Percentiles rank a stretch among this genome's conserved stretches.
Conservation (phyloP, 2,797 vertebrate species). For the Leptatherina wallacei region DNA sequence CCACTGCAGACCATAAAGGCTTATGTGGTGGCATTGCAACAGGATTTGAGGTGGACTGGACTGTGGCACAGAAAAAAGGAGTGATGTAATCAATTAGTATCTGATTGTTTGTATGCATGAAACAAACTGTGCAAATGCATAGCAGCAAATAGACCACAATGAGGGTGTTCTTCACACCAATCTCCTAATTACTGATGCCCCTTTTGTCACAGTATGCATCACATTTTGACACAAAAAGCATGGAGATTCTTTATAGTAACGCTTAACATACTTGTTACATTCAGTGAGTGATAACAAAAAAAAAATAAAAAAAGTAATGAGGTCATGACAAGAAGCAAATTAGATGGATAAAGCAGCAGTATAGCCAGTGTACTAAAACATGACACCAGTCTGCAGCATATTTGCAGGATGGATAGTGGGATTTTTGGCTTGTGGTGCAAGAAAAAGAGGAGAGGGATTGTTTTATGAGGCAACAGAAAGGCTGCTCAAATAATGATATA, state of each 20-base stretch:
- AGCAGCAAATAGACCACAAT: slow-evolving; percentile 14
- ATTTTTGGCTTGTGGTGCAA: slow-evolving; percentile 8
- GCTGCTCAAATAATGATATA: slow-evolving; percentile 43
- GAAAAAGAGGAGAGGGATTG: slow-evolving; percentile 17
- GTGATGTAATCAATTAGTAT: slow-evolving; percentile 62
- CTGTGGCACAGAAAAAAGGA: slow-evolving; percentile 44
- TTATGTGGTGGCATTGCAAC: slow-evolving; percentile 30
- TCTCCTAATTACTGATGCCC: slow-evolving; percentile 11
- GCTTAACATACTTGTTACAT: neutral
- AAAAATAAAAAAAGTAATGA: slow-evolving; percentile 15
- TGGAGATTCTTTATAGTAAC: neutral
- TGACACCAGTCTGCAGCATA: slow-evolving; percentile 27
- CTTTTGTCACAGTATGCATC: slow-evolving; percentile 1
- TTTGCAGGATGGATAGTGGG: neutral
- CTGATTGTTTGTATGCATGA: slow-evolving; percentile 12
- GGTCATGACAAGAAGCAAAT: slow-evolving; percentile 26
- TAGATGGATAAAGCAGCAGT: slow-evolving; percentile 29
- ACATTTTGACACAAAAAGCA: neutral
- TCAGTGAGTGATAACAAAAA: neutral
- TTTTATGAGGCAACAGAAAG: slow-evolving; percentile 42
- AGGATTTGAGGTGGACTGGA: slow-evolving; percentile 23
- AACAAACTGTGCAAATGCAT: slow-evolving; percentile 16
- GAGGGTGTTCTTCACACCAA: slow-evolving; percentile 20
- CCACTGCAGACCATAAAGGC: slow-evolving; percentile 46
- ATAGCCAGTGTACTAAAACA: slow-evolving; percentile 21